Conservation (phyloP, 2,797 vertebrate species). For the Australoheros facetus region DNA sequence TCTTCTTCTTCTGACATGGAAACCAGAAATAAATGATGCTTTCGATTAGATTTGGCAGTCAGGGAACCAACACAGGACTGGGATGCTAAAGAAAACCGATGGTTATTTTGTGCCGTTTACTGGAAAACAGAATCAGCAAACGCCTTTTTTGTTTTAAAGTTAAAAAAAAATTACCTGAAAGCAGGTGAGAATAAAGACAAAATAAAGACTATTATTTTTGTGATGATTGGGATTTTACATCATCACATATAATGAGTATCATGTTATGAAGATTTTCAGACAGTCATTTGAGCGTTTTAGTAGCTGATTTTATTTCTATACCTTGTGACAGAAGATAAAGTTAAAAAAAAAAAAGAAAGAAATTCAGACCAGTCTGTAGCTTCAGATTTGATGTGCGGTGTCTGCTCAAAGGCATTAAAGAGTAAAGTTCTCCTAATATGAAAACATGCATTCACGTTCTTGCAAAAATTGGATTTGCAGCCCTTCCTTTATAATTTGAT, state of each 20-base stretch:
- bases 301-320: background rate
- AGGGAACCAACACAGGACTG: background rate
- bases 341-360: background rate
- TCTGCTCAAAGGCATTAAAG: background rate
- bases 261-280: background rate
- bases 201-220: background rate
- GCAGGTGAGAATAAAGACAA: background rate
- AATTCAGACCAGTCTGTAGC: background rate
- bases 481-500: background rate
- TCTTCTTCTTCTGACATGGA: background rate
- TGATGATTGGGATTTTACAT: background rate
- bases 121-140: background rate
- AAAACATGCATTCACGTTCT: background rate
- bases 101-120: background rate
- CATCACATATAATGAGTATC: background rate
- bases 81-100: background rate
- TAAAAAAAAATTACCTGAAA: background rate
- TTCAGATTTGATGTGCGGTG: background rate
- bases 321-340: background rate
- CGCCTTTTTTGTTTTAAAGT: background rate
- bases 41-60: background rate
- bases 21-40: background rate
- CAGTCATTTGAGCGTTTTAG: background rate
- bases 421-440: background rate
- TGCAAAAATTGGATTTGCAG: slow-evolving; percentile 5